phyloP scores from a whole-genome alignment of 2,797 vertebrate species.

The Labeo calbasu region DNA sequence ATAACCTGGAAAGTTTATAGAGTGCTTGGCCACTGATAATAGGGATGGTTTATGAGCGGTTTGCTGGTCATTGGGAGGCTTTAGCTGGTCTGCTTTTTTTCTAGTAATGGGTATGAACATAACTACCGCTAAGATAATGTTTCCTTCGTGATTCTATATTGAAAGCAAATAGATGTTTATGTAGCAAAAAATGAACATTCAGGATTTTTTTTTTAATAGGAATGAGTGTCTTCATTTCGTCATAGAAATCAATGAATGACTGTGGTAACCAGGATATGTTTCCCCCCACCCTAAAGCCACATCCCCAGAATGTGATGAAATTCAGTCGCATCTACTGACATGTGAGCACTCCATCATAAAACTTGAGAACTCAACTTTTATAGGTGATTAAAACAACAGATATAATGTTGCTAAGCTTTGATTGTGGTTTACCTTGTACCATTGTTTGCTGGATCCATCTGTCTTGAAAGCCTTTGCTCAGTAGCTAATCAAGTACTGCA shows the following conservation, averaged over 20 bases:
- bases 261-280: background rate
- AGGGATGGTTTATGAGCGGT: background rate
- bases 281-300: background rate
- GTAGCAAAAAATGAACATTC: background rate
- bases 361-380: background rate
- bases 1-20: constrained; percentile 15
- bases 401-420: background rate
- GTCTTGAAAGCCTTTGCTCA: constrained; percentile 55
- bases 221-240: background rate
- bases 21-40: constrained; percentile 3
- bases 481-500: constrained; percentile 66
- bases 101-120: background rate
- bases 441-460: constrained; percentile 33
- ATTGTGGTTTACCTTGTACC: constrained; percentile 8
- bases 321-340: background rate
- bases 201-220: background rate
- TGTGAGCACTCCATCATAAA: background rate
- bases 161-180: background rate
- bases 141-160: background rate
- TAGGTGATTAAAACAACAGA: background rate
- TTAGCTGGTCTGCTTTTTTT: background rate
- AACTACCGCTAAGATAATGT: background rate
- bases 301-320: background rate
- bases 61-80: background rate
- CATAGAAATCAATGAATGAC: background rate